Base-by-base conservation (phyloP, 2,797 vertebrate genomes). In the Eidolon dupreanum region DNA sequence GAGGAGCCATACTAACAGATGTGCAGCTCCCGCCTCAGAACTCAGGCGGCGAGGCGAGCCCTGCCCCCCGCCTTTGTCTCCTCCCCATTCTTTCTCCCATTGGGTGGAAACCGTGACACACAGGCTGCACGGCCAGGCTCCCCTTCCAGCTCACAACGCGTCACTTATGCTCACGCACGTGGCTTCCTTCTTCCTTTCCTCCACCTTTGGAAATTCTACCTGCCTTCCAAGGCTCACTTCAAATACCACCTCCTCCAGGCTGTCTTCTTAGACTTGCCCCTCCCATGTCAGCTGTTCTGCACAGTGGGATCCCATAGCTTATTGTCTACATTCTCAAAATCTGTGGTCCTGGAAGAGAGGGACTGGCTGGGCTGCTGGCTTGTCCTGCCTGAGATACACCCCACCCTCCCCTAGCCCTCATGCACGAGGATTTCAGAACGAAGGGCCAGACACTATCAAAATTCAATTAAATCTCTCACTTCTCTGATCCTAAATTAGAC, bases 401-500 rank as follows among this genome's bases (percentile, higher is more conserved):
- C 38, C n/a, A 26, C 49, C 91, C 75, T 90, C 49, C 53, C 73
- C 88, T 49, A 90, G 38, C 31, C 43, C 57, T 49, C 0, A 3
- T 6, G 66, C 49, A 28, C 1, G 19, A 92, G 63, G 65, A 81
- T 93, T 97, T 96, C 88, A 95, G 97, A 97, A 96, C 96, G 96
- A 95, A 98, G 71, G 90, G 79, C 91, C 97, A 97, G 95, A 96
- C 0, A 24, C 84, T 97, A 97, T 97, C 97, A 97, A 96, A 97
- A 97, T 87, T 87, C 97, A 97, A 98, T 98, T 97, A 97, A 96
- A 87, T 85, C 55, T 93, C 70, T 97, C 86, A 88, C 91, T 92
- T 94, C 87, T 96, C 61, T 31, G 90, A 93, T 98, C 96, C 92
- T 97, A 96, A 98, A 96, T 97, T 97, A 97, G 97, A 86, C 93